Evolutionary conservation across 2,113 vertebrate genomes (phyloP).

Genomic region (Aptenodytes patagonicus): DNA sequence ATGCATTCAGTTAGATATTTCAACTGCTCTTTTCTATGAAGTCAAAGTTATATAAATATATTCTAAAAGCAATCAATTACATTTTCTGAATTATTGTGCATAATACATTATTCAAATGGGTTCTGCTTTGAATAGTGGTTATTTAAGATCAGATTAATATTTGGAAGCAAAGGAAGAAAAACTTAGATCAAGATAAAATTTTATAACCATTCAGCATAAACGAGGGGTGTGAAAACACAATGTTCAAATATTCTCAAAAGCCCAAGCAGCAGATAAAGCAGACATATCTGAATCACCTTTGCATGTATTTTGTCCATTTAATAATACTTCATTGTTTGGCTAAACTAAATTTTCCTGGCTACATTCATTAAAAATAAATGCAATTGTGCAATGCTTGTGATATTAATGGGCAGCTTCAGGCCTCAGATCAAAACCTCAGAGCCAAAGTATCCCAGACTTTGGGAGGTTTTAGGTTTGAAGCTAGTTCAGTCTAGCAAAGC

Average conservation of each 20-base stretch:
- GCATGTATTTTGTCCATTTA: neutral
- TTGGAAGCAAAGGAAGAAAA: slow-evolving; percentile 16
- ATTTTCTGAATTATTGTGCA: slow-evolving; percentile 8
- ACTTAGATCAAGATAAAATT: neutral
- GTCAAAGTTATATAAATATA: neutral
- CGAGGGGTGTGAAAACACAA: neutral
- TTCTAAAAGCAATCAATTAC: neutral
- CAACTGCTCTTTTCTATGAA: neutral
- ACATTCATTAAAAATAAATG: slow-evolving; percentile 7
- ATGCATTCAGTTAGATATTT: neutral
- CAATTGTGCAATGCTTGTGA: neutral
- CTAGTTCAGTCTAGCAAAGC: neutral
- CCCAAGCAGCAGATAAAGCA: neutral
- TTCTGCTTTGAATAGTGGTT: neutral
- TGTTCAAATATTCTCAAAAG: neutral
- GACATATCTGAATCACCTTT: neutral
- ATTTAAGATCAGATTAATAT: slow-evolving; percentile 42
- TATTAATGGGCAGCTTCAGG: neutral
- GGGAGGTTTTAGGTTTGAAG: neutral
- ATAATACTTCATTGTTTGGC: neutral
- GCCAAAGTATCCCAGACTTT: neutral
- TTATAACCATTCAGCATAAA: neutral
- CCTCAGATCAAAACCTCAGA: neutral
- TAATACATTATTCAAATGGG: neutral
- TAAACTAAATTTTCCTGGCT: neutral